These are phyloP conservation scores for Crotophaga sulcirostris DNA, from an alignment of 2,113 vertebrate genomes.

Conservation along the genomic window DNA sequence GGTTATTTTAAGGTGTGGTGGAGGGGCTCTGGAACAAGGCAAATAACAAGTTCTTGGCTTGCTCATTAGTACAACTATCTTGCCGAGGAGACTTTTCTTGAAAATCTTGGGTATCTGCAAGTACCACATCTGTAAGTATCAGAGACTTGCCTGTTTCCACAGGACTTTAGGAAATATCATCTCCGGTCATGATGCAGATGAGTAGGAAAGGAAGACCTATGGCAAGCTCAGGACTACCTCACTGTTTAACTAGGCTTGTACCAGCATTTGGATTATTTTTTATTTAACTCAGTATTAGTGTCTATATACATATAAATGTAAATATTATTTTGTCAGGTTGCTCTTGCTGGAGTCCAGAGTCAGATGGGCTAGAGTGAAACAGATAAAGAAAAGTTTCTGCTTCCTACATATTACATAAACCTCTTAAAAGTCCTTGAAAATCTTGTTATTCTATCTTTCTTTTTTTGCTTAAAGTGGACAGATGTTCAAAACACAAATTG, in stretches of 20 bases:
- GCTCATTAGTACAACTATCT: neutral
- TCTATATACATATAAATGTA: neutral
- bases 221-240: neutral
- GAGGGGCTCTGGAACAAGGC: neutral
- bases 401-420: neutral
- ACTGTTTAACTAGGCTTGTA: neutral
- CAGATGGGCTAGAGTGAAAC: neutral
- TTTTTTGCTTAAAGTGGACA: neutral
- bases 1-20: neutral
- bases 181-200: neutral
- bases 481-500: neutral
- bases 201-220: neutral
- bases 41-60: rapidly evolving
- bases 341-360: neutral
- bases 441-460: neutral
- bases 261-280: neutral
- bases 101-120: neutral
- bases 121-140: neutral
- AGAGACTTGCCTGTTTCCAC: neutral
- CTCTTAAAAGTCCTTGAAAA: neutral
- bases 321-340: neutral
- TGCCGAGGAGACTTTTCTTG: neutral
- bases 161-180: neutral
- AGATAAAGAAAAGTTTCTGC: neutral
- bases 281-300: neutral